Base-by-base conservation (phyloP, 2,888 invertebrate species). In the Mythimna vitellina region DNA sequence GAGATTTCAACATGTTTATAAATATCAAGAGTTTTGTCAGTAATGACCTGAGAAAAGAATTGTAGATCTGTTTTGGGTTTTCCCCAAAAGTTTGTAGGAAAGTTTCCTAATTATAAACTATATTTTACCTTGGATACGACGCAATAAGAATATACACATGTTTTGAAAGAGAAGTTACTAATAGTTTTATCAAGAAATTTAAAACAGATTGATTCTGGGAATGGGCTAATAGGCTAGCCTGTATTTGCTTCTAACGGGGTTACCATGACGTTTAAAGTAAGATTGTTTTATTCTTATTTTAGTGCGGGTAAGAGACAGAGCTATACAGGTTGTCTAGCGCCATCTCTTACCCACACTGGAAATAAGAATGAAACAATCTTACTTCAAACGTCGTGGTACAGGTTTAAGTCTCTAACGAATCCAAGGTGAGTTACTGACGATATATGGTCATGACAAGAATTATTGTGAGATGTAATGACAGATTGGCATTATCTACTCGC, bases 1-100 rank as follows among this genome's bases (percentile, higher is more conserved):
- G 74, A 73, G 76, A 78, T 84, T 82, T 81, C 71, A 71, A 80
- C 60, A 54, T 77, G 64, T 72, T 73, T 79, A 77, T 83, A 84
- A 89, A 86, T 73, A 82, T 17, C 17, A 20, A 46, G 53, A 74
- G 71, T 70, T 70, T 76, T 71, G 68, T 22, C 58, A 51, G 38
- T 54, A 69, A 63, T 62, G 57, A 57, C 20, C 9, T 42, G 62
- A 63, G 32, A 20, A 56, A 67, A 77, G 46, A 78, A 62, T 46
- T 53, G 60, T 46, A 70, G 56, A 38, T 57, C 58, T 82, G 77
- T 71, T 73, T 72, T 38, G n/a, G 56, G 46, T 70, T 70, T 57
- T 70, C 17, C 46, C 58, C 25, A 76, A 68, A 72, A 63, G 64
- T 56, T 58, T 78, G 63, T 10, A 22, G 32, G 38, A 46, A 53